These are phyloP conservation scores for Melieria omissa DNA, from an alignment of 2,888 invertebrate genomes.

Conservation along the genomic window DNA sequence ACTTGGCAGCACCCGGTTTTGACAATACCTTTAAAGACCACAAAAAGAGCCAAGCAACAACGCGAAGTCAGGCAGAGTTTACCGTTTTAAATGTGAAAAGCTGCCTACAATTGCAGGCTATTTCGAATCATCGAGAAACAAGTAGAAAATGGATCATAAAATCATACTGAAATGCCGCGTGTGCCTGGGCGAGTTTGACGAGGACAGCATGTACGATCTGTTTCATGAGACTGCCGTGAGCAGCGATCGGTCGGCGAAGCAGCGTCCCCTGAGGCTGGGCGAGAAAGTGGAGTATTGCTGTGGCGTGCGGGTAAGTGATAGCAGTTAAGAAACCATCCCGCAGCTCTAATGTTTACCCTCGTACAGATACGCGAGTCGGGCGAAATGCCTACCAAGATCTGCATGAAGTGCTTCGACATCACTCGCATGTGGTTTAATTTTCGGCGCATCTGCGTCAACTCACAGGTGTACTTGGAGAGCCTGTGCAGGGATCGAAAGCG, in stretches of 20 bases:
- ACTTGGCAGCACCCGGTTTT: too few relatives aligned
- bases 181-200: slow-evolving; percentile 50
- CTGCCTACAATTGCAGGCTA: too few relatives aligned
- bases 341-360: not conserved
- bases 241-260: slow-evolving; percentile 32
- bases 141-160: slow-evolving; percentile 42
- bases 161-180: slow-evolving; percentile 49
- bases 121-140: not conserved
- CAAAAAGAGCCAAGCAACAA: too few relatives aligned
- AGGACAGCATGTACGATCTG: slow-evolving; percentile 47
- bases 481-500: slow-evolving; percentile 33
- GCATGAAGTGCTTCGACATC: slow-evolving; percentile 56
- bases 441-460: slow-evolving; percentile 60
- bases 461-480: slow-evolving; percentile 58
- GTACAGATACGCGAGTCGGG: slow-evolving; percentile 37
- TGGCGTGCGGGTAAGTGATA: slow-evolving; percentile 51
- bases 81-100: too few relatives aligned
- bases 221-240: slow-evolving; percentile 39
- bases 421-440: slow-evolving; percentile 59
- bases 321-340: not conserved
- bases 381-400: slow-evolving; percentile 54
- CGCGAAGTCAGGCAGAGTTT: too few relatives aligned
- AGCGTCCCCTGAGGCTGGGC: slow-evolving; percentile 30
- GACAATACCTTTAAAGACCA: too few relatives aligned
- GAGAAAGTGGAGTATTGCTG: slow-evolving; percentile 56